These are phyloP conservation scores for Falco naumanni DNA, from an alignment of 2,797 vertebrate species.

Conservation along the genomic window DNA sequence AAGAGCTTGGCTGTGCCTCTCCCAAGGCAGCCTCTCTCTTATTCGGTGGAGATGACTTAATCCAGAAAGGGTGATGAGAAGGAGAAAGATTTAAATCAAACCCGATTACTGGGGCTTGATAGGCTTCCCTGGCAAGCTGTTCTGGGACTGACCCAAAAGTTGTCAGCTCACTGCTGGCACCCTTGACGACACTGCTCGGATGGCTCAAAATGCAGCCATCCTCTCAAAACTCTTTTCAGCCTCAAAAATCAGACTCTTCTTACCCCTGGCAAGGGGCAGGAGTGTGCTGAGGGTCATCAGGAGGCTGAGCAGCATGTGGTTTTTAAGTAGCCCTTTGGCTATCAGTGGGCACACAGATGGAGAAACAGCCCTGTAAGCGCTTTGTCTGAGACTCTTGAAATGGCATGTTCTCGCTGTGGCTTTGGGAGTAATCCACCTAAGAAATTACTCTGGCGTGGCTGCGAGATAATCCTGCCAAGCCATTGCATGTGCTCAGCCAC, in stretches of 20 bases:
- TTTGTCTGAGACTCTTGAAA: slow-evolving; percentile 9
- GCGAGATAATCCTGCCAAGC: slow-evolving; percentile 33
- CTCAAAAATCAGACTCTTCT: not conserved
- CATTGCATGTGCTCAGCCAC: slow-evolving; percentile 6
- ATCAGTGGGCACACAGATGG: not conserved
- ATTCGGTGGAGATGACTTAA: slow-evolving; percentile 12
- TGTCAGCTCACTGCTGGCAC: slow-evolving; percentile 20
- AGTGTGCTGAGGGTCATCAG: not conserved
- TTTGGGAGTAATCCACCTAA: slow-evolving; percentile 35
- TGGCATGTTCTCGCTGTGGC: not conserved
- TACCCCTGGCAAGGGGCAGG: not conserved
- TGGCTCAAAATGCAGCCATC: not conserved
- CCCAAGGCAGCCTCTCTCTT: not conserved
- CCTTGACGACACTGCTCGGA: not conserved
- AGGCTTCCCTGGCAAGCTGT: slow-evolving; percentile 51
- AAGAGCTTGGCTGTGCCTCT: not conserved
- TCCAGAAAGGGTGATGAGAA: slow-evolving; percentile 41
- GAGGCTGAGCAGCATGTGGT: accelerated
- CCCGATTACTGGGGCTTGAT: slow-evolving; percentile 22
- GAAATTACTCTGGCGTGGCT: not conserved
- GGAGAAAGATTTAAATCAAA: slow-evolving; percentile 66
- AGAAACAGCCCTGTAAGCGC: not conserved
- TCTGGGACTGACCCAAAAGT: slow-evolving; percentile 38
- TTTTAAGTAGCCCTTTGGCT: not conserved
- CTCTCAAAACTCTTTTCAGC: not conserved